phyloP scores from a whole-genome alignment of 2,888 invertebrate genomes.

The Ptilodon capucinus region DNA sequence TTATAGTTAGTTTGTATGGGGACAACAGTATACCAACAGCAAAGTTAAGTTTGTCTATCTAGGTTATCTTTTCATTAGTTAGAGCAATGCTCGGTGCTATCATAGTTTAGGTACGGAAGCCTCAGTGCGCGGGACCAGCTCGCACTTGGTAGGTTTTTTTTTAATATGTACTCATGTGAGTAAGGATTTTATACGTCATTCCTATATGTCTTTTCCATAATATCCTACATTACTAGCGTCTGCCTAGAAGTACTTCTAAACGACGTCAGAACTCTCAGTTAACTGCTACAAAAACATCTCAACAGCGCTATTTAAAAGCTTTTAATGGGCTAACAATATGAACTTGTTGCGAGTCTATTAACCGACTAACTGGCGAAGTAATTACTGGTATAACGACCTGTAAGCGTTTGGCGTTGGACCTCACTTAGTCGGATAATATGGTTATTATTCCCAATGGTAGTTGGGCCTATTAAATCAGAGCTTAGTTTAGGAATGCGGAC shows the following conservation, averaged over 20 bases:
- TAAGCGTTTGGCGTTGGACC: conserved; percentile 11
- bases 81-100: too few species aligned
- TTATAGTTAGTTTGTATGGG: too few species aligned
- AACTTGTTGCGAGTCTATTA: conserved; percentile 32
- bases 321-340: conserved; percentile 29
- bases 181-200: too few species aligned
- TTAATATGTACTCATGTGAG: too few species aligned
- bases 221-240: neutral
- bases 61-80: too few species aligned
- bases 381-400: conserved; percentile 24
- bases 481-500: neutral
- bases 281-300: conserved; percentile 3
- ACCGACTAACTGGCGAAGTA: conserved; percentile 20
- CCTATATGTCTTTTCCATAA: conserved; percentile 3
- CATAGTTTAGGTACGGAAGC: too few species aligned
- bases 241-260: neutral
- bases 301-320: conserved; percentile 8
- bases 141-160: too few species aligned
- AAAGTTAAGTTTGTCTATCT: too few species aligned
- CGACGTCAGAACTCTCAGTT: neutral
- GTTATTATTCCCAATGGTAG: conserved; percentile 7
- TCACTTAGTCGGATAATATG: conserved; percentile 16
- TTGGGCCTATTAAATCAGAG: neutral
- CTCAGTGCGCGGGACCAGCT: too few species aligned
- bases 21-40: too few species aligned